A percentile compares a stretch with the other conserved stretches of the same genome.
These are phyloP conservation scores for Maniola jurtina DNA, from an alignment of 1,140 invertebrate genomes.

Conservation along the genomic window DNA sequence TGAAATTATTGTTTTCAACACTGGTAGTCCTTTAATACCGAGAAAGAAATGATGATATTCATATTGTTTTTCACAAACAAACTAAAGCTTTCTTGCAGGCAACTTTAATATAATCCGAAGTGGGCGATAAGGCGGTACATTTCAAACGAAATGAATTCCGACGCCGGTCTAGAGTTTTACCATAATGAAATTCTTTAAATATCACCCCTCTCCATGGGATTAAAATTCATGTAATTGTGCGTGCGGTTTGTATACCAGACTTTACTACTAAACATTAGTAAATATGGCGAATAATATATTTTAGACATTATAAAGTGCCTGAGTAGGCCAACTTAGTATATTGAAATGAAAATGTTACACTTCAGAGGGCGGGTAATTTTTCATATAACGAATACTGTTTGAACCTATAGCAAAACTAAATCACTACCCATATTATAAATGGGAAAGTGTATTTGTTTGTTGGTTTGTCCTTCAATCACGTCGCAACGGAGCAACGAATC, in stretches of 20 bases:
- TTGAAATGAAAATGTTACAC: too few relatives aligned
- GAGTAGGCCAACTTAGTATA: too few relatives aligned
- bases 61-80: conserved; percentile 5
- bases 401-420: too few relatives aligned
- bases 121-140: conserved; percentile 51
- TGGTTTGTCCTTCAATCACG: too few relatives aligned
- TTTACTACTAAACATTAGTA: conserved; percentile 10
- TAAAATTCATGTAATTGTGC: conserved; percentile 66
- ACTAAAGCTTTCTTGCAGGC: conserved; percentile 19
- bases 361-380: too few relatives aligned
- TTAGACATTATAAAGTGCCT: too few relatives aligned
- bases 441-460: too few relatives aligned
- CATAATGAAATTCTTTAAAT: conserved; percentile 77
- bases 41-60: not conserved
- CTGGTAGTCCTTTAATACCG: too few relatives aligned
- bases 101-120: conserved; percentile 43
- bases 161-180: conserved; percentile 54
- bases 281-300: not conserved
- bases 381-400: too few relatives aligned
- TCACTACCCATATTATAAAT: too few relatives aligned
- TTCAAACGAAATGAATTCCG: conserved; percentile 67
- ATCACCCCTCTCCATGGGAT: conserved; percentile 51
- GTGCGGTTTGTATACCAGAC: conserved; percentile 41
- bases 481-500: too few relatives aligned
- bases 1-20: too few relatives aligned